phyloP scores from a whole-genome alignment of 2,888 invertebrate genomes.

The Acleris holmiana region DNA sequence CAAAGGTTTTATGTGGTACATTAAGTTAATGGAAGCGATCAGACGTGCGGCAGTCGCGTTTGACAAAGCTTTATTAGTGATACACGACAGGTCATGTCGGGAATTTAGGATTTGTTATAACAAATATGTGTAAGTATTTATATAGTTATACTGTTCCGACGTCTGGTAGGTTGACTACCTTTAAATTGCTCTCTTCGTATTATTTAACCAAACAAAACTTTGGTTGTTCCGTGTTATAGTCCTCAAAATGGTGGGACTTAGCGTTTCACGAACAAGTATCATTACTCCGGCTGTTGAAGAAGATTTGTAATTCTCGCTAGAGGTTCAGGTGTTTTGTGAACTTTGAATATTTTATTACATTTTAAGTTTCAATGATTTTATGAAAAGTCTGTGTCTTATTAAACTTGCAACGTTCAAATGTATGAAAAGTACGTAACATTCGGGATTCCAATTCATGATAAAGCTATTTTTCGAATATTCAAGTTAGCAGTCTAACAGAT shows the following conservation, averaged over 20 bases:
- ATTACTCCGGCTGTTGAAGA: slow-evolving; percentile 9
- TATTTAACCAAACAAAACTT: not conserved
- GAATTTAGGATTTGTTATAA: slow-evolving; percentile 9
- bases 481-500: too few species aligned
- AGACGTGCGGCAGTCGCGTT: slow-evolving; percentile 61
- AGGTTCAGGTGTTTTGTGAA: slow-evolving; percentile 8
- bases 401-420: too few species aligned
- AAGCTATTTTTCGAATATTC: too few species aligned
- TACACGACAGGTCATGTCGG: slow-evolving; percentile 42
- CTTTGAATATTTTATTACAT: slow-evolving; percentile 2
- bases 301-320: slow-evolving; percentile 5
- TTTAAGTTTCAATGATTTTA: too few species aligned
- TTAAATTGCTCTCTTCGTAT: not conserved
- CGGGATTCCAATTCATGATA: too few species aligned
- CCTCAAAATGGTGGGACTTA: slow-evolving; percentile 11
- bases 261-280: slow-evolving; percentile 16
- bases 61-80: slow-evolving; percentile 60
- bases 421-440: too few species aligned
- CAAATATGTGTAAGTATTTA: not conserved
- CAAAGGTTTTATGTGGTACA: slow-evolving; percentile 77
- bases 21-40: slow-evolving; percentile 74
- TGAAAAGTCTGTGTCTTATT: too few species aligned
- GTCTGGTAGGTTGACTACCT: not conserved
- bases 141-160: not conserved
- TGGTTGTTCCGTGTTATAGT: slow-evolving; percentile 9